Evolutionary conservation across 1,140 invertebrate genomes (phyloP).

Genomic region (Bathynomus jamesi): DNA sequence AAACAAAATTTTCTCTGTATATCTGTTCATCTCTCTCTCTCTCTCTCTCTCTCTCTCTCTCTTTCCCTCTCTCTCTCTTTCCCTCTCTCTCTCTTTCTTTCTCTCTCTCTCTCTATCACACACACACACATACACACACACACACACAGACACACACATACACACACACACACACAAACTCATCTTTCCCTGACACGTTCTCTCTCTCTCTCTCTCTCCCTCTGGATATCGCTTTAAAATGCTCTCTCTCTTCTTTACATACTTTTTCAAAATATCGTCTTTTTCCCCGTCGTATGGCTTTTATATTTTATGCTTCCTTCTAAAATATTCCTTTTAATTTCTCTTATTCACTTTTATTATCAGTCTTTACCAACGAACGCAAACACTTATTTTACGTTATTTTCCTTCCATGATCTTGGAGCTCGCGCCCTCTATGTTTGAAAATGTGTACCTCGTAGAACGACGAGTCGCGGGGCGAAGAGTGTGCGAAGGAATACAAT

Average conservation of each 20-base stretch:
- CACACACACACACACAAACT: neutral
- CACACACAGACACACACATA: neutral
- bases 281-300: neutral
- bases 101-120: neutral
- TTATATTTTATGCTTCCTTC: neutral
- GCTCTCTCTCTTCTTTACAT: neutral
- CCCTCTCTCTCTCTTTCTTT: constrained; percentile 17
- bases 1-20: neutral
- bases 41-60: neutral
- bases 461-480: neutral
- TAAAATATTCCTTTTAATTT: neutral
- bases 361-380: neutral
- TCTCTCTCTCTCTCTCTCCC: constrained; percentile 3
- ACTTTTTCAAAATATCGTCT: neutral
- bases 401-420: neutral
- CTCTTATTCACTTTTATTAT: neutral
- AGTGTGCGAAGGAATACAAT: neutral
- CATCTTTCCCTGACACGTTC: neutral
- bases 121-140: neutral
- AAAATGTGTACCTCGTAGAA: neutral
- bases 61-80: neutral
- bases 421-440: neutral
- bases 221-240: neutral
- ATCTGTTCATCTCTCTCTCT: neutral
- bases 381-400: neutral